Evolutionary conservation across 2,113 vertebrate species (phyloP).

Genomic region (Labeo rohita): DNA sequence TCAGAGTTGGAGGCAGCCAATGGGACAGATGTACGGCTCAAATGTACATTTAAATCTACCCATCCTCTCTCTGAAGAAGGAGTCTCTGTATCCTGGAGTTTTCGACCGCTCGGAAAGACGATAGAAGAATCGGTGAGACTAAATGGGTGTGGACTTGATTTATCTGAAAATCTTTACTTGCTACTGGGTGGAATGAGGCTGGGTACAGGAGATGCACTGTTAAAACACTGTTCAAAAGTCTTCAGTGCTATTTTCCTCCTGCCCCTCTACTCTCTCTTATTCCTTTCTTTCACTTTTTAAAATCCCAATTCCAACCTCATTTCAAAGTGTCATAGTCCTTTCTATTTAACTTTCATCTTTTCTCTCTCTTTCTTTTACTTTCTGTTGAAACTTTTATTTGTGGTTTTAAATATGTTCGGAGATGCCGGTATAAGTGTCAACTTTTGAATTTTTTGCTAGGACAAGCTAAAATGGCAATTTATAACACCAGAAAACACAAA

Average conservation of each 20-base stretch:
- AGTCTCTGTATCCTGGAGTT: slow-evolving; percentile 83
- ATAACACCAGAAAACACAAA: no score
- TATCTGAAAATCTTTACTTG: background rate
- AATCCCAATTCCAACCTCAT: background rate
- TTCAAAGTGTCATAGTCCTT: background rate
- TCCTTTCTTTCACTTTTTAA: background rate
- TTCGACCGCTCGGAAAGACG: slow-evolving; percentile 73
- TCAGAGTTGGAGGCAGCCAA: slow-evolving; percentile 81
- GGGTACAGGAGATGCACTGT: background rate
- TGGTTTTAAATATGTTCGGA: no score
- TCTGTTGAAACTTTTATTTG: no score
- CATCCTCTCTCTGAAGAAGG: slow-evolving; percentile 66
- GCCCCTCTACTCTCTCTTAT: background rate
- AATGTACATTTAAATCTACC: slow-evolving; percentile 87
- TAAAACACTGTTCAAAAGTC: background rate
- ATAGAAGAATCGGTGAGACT: slow-evolving; percentile 77
- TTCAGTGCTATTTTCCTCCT: background rate
- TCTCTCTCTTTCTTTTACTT: background rate
- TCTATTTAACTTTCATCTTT: background rate
- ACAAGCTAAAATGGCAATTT: no score
- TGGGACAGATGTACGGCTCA: slow-evolving; percentile 83
- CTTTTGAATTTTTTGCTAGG: no score
- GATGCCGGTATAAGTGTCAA: no score
- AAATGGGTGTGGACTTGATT: background rate
- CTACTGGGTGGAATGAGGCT: background rate